phyloP scores from a whole-genome alignment of 2,797 vertebrate genomes.

The Microctenopoma steveboyesi region DNA sequence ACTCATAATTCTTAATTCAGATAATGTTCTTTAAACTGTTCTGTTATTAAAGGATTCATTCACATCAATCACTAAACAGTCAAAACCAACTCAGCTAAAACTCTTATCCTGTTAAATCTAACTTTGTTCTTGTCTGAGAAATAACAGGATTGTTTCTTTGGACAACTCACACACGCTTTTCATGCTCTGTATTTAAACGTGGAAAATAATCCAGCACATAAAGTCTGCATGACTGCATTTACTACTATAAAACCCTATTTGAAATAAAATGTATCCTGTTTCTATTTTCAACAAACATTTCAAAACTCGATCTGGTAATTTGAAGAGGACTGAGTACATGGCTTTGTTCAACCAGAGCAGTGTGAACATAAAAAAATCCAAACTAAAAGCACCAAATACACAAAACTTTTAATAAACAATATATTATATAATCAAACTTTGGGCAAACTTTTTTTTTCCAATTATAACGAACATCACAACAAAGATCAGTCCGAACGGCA shows the following conservation, averaged over 20 bases:
- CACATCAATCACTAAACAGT: no score
- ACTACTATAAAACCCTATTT: background rate
- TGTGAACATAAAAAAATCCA: background rate
- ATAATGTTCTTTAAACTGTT: no score
- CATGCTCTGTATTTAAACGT: background rate
- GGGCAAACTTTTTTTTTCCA: constrained; percentile 30
- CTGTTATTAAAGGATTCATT: no score
- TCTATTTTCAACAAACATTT: background rate
- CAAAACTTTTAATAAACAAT: constrained; percentile 61
- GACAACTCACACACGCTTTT: no score
- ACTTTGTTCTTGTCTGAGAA: no score
- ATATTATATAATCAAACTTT: constrained; percentile 36
- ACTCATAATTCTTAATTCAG: no score
- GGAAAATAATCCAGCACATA: background rate
- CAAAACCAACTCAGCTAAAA: no score
- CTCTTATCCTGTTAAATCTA: no score
- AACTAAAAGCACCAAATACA: constrained; percentile 6
- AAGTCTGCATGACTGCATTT: background rate
- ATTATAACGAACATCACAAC: constrained; percentile 31
- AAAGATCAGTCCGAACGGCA: constrained; percentile 25
- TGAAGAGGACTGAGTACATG: no score
- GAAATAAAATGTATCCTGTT: background rate
- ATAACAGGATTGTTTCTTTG: no score
- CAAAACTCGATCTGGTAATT: background rate
- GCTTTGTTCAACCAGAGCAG: background rate